A percentile compares a stretch with the other conserved stretches of the same genome.
phyloP scores from a whole-genome alignment of 2,797 vertebrate genomes.

The Alauda arvensis region DNA sequence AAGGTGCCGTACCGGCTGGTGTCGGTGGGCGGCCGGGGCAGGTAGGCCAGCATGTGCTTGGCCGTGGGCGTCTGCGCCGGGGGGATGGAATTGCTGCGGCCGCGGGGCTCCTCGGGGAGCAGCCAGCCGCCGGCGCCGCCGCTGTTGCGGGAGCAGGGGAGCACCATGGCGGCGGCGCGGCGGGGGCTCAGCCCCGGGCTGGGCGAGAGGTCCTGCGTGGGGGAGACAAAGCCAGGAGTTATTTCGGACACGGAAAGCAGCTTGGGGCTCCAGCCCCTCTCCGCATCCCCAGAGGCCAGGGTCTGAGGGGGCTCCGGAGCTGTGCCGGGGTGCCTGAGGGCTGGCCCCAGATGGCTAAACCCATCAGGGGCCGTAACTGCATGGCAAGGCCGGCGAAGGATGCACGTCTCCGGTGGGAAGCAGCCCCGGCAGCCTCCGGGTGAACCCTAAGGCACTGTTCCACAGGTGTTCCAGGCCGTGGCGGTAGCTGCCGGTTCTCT shows the following conservation, averaged over 20 bases:
- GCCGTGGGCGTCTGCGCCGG: slow-evolving; percentile 65
- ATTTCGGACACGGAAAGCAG: fast-evolving
- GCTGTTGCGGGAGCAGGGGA: slow-evolving; percentile 16
- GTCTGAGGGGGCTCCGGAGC: not conserved
- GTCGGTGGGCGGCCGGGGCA: slow-evolving; percentile 66
- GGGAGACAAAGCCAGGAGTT: not conserved
- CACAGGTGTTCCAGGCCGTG: fast-evolving
- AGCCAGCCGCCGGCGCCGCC: not conserved
- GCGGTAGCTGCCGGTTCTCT: not conserved
- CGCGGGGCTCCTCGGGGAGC: slow-evolving; percentile 25
- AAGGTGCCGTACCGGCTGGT: slow-evolving; percentile 56
- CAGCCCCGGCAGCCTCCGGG: not conserved
- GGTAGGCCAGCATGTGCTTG: slow-evolving; percentile 74
- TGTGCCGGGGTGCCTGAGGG: not conserved
- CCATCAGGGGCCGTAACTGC: slow-evolving; percentile 15
- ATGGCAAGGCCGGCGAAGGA: not conserved
- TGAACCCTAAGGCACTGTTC: fast-evolving
- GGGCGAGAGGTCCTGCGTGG: not conserved
- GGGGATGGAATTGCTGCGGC: slow-evolving; percentile 73
- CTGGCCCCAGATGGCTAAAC: slow-evolving; percentile 21
- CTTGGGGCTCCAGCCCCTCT: fast-evolving
- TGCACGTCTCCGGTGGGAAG: not conserved
- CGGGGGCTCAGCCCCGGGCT: slow-evolving; percentile 16
- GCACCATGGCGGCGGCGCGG: slow-evolving; percentile 50
- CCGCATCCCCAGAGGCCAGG: fast-evolving